A percentile compares a stretch with the other conserved stretches of the same genome.
phyloP scores from a whole-genome alignment of 1,140 invertebrate species.

The Hermetia illucens region DNA sequence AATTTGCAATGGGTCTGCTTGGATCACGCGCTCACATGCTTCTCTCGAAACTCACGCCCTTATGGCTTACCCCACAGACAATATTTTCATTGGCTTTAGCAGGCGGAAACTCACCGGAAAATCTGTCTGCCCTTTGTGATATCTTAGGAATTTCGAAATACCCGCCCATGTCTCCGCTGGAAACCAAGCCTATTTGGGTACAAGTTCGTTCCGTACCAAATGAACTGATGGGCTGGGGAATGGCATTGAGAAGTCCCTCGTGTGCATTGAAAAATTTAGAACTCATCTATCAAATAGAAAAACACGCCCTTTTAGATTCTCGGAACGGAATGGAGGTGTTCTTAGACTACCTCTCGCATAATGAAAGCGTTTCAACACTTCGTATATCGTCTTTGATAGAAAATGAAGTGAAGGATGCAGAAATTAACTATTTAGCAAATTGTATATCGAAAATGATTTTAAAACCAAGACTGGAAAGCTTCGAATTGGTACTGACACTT shows the following conservation, averaged over 20 bases:
- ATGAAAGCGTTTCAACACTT: slow-evolving; percentile 33
- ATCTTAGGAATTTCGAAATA: slow-evolving; percentile 26
- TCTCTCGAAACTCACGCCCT: slow-evolving; percentile 32
- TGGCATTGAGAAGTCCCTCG: slow-evolving; percentile 29
- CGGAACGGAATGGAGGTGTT: slow-evolving; percentile 24
- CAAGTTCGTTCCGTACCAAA: slow-evolving; percentile 31
- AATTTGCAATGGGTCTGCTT: slow-evolving; percentile 35
- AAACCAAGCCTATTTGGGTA: slow-evolving; percentile 23
- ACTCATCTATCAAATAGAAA: slow-evolving; percentile 34
- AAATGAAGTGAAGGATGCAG: slow-evolving; percentile 32
- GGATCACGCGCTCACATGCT: slow-evolving; percentile 34
- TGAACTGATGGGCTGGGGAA: slow-evolving; percentile 35
- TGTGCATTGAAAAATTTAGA: slow-evolving; percentile 34
- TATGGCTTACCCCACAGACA: slow-evolving; percentile 34
- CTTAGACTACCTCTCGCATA: slow-evolving; percentile 30
- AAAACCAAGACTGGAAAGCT: slow-evolving; percentile 33
- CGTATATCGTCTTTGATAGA: slow-evolving; percentile 34
- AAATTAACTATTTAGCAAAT: slow-evolving; percentile 30
- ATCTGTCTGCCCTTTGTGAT: slow-evolving; percentile 34
- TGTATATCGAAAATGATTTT: slow-evolving; percentile 32
- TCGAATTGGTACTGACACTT: slow-evolving; percentile 37
- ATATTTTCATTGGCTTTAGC: slow-evolving; percentile 35
- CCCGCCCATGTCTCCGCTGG: slow-evolving; percentile 23
- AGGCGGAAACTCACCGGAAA: slow-evolving; percentile 34
- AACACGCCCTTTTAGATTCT: slow-evolving; percentile 19